Evolutionary conservation across 2,797 vertebrate genomes (phyloP).

Genomic region (Acrossocheilus fasciatus): DNA sequence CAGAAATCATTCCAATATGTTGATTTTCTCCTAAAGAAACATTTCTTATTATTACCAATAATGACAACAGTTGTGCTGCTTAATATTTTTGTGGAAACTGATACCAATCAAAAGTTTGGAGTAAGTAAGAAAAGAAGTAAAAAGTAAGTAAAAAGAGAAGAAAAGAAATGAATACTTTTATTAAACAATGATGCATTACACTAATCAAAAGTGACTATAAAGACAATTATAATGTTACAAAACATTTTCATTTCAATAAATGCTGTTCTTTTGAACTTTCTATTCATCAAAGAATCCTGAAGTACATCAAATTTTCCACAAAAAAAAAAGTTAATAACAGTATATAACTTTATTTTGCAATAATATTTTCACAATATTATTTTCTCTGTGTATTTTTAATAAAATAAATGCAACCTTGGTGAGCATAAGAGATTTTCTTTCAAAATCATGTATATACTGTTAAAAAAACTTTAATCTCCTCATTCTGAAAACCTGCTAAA

Average conservation of each 20-base stretch:
- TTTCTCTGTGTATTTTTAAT: neutral
- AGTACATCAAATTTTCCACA: neutral
- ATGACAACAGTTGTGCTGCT: neutral
- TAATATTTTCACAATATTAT: neutral
- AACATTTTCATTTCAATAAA: neutral
- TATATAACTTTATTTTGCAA: neutral
- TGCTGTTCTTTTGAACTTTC: neutral
- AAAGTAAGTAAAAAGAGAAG: too few species aligned
- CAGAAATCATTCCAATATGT: neutral
- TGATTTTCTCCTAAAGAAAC: neutral
- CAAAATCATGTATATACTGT: neutral
- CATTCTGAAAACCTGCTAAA: neutral
- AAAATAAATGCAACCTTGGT: neutral
- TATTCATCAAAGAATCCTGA: neutral
- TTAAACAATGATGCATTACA: neutral
- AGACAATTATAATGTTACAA: neutral
- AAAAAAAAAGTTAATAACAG: neutral
- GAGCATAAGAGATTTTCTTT: neutral
- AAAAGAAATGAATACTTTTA: neutral
- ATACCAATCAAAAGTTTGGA: neutral
- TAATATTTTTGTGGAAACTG: neutral
- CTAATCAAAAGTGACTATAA: neutral
- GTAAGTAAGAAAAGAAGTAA: neutral
- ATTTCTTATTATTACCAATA: neutral
- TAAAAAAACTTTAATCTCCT: neutral